Conservation (phyloP, 2,888 invertebrate species). For the Apamea sordens region DNA sequence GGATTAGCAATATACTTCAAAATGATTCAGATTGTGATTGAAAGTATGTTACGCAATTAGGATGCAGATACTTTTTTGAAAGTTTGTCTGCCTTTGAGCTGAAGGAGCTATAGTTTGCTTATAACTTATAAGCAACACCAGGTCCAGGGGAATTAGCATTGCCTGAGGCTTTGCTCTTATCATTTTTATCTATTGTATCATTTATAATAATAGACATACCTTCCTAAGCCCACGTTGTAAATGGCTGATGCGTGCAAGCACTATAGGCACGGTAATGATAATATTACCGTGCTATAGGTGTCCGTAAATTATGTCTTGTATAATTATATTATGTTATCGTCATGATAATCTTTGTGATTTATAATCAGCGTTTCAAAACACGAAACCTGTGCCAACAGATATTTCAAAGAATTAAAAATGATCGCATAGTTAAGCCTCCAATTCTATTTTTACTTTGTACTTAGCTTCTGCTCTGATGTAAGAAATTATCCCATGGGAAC, state of each 20-base stretch:
- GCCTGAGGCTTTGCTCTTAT: background rate
- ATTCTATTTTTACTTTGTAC: background rate
- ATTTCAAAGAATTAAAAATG: background rate
- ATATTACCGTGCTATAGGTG: too few species aligned
- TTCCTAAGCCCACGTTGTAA: constrained; percentile 9
- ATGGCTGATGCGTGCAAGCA: constrained; percentile 8
- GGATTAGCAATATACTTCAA: too few species aligned
- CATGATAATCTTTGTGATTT: constrained; percentile 8
- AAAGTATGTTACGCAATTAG: too few species aligned
- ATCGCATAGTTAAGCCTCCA: background rate
- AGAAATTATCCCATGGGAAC: background rate
- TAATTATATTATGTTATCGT: constrained; percentile 1
- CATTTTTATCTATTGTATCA: constrained; percentile 7
- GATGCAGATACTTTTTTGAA: too few species aligned
- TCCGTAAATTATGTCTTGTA: constrained; percentile 1
- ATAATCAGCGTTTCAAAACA: background rate
- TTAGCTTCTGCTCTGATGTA: too few species aligned
- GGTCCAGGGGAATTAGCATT: background rate
- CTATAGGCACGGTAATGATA: too few species aligned
- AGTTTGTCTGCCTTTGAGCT: too few species aligned
- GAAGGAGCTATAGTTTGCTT: background rate
- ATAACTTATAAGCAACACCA: background rate
- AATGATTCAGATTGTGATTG: too few species aligned
- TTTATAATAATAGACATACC: background rate
- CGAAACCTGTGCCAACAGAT: background rate